Conservation (phyloP, 2,888 invertebrate genomes). For the Dicyrtomina minuta region DNA sequence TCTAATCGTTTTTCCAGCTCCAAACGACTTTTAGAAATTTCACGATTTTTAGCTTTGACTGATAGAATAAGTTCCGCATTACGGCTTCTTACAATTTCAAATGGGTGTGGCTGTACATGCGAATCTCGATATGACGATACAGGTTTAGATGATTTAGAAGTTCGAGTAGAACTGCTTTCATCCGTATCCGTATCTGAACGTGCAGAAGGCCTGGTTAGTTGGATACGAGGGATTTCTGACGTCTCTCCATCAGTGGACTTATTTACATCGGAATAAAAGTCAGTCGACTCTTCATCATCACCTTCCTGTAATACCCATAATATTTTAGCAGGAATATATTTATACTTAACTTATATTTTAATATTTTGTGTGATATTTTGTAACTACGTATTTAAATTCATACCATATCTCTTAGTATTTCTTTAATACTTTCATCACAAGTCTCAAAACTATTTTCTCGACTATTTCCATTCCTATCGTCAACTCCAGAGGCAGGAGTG, state of each 20-base stretch:
- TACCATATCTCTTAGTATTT: constrained; percentile 29
- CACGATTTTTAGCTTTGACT: constrained; percentile 62
- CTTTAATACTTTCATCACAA: constrained; percentile 41
- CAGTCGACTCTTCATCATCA: constrained; percentile 65
- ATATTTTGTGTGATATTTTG: no score
- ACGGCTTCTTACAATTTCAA: constrained; percentile 50
- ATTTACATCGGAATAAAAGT: constrained; percentile 56
- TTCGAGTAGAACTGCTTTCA: constrained; percentile 48
- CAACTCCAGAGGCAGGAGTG: constrained; percentile 33
- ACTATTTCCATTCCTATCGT: constrained; percentile 39
- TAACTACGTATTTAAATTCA: not conserved
- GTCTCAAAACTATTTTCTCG: constrained; percentile 43
- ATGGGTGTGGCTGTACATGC: constrained; percentile 40
- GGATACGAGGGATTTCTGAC: constrained; percentile 55
- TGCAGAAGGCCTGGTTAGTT: constrained; percentile 58
- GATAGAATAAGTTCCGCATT: constrained; percentile 54
- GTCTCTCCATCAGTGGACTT: constrained; percentile 53
- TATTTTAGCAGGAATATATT: no score
- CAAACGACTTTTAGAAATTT: constrained; percentile 68
- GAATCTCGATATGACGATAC: constrained; percentile 42
- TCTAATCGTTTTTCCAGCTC: constrained; percentile 79
- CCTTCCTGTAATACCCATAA: constrained; percentile 61
- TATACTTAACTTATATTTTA: no score
- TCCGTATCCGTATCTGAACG: constrained; percentile 46
- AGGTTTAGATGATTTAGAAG: constrained; percentile 43